Base-by-base conservation (phyloP, 1,140 invertebrate species). In the Triops cancriformis region DNA sequence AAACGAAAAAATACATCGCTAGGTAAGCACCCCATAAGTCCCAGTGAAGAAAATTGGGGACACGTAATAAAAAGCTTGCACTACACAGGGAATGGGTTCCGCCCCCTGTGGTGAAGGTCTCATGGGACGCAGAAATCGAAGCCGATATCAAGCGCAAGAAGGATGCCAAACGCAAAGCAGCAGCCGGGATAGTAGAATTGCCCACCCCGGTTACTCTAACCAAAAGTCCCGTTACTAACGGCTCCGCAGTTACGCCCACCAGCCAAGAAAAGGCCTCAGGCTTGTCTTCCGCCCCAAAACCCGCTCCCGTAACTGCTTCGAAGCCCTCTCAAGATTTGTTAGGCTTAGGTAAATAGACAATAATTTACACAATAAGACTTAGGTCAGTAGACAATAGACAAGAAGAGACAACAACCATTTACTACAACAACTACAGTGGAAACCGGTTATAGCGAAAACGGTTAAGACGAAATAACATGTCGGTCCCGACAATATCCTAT, bases 1-100 rank as follows among this genome's bases (percentile, higher is more conserved):
- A 99, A 84, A 92, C 96, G 82, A 98, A 98, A 86, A 98, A 98
- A 83, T 99, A 98, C 84, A 94, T 98, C 82, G 97, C 96, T 27
- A 90, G 72, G 78, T 79, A 76, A 74, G 74, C 9, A 37, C 31
- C 2, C n/a, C 31, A 37, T 1, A 11, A 74, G 27, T 74, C 10
- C 4, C 41, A 10, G 18, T 74, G 18, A 12, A 9, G 18, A 74
- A 42, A 26, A 42, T 12, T 37, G 2, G 31, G 26, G 26, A 74
- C 73, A 74, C 6, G 1, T 18, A 26, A n/a, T 6, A n/a, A 31
- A 31, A 10, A 31, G 37, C 23, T 77, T 45, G 31, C 27, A 64
- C n/a, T 79, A 76, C n/a, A 14, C 26, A 79, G 93, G 81, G 96
- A 98, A 86, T 99, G 95, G 95, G 93, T 98, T 45, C 93, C 91